These are phyloP conservation scores for Tachysurus fulvidraco DNA, from an alignment of 2,113 vertebrate species.

Conservation along the genomic window DNA sequence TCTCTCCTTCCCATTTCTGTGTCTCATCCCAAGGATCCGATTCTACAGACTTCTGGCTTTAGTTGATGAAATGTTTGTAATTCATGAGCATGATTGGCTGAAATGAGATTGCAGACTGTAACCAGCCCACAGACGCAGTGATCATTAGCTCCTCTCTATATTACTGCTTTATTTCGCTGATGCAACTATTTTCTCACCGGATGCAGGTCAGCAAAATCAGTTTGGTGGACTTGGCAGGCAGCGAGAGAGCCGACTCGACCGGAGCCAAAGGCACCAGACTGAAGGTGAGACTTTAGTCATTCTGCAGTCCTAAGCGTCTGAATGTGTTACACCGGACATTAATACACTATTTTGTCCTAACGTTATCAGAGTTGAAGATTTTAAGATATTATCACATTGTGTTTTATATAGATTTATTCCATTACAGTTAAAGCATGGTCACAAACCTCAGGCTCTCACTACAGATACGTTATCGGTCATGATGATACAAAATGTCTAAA, in stretches of 20 bases:
- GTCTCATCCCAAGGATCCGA: background rate
- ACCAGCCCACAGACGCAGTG: background rate
- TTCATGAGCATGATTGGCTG: background rate
- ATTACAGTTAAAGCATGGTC: background rate
- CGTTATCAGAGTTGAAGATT: background rate
- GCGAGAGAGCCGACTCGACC: conserved; percentile 92
- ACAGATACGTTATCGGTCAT: background rate
- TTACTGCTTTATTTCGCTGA: conserved; percentile 33
- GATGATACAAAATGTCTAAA: background rate
- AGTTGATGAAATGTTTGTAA: background rate
- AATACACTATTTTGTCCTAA: background rate
- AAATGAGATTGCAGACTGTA: background rate
- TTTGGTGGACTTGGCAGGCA: conserved; percentile 94
- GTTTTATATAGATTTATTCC: background rate
- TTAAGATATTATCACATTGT: background rate
- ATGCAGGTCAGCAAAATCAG: conserved; percentile 96
- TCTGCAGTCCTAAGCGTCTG: background rate
- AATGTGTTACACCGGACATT: background rate
- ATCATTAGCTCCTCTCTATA: conserved; percentile 12
- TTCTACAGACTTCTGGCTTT: background rate
- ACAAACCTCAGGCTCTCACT: background rate
- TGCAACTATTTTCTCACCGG: background rate
- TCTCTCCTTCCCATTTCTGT: background rate
- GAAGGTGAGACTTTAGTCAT: conserved; percentile 77
- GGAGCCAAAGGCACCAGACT: conserved; percentile 95